Base-by-base conservation (phyloP, 2,888 invertebrate species). In the Drosophila nigricruria region DNA sequence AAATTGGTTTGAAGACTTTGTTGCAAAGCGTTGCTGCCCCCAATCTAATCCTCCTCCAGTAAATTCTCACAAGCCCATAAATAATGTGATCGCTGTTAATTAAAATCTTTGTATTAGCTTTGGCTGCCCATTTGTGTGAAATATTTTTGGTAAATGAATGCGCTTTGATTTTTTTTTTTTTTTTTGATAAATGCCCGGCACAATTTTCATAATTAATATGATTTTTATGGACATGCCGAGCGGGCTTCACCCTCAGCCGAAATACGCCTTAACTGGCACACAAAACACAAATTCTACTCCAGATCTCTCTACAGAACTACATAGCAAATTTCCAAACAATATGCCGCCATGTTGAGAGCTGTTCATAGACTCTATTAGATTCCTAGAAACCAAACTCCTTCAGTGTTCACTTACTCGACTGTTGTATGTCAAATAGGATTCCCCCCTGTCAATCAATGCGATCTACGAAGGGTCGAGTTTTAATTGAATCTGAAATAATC, bases 401-500 rank as follows among this genome's bases (percentile, higher is more conserved):
- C 62, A 23, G 18, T 20, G 5, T 43, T 18, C 52, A 20, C 23
- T 25, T 32, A 34, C 38, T 36, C 23, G 66, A 30, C 74, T 58
- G 68, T 30, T 38, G 34, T 18, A 32, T 52, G 77, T 77, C 72
- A 77, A 77, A 67, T 60, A 49, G 18, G 34, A 58, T 62, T 52
- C 36, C 52, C 50, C 66, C 60, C 66, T 81, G 88, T 89, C 85
- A 85, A 87, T 89, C 89, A 87, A 32, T 53, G 72, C 40, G 50
- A 68, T 49, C 42, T 45, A 34, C 40, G 58, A 66, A 43, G 61
- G 74, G 72, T 66, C 69, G 65, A 61, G 66, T 66, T 81, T 85
- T 84, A 89, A 85, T 85, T 87, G 82, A 84, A 89, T 89, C 77
- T 69, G 61, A 74, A 80, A 77, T 69, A 73, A 75, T 66, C 60